Evolutionary conservation across 2,888 invertebrate genomes (phyloP), one percentile per base, ranked within the genome.

Genomic region (Isotomurus palustris): DNA sequence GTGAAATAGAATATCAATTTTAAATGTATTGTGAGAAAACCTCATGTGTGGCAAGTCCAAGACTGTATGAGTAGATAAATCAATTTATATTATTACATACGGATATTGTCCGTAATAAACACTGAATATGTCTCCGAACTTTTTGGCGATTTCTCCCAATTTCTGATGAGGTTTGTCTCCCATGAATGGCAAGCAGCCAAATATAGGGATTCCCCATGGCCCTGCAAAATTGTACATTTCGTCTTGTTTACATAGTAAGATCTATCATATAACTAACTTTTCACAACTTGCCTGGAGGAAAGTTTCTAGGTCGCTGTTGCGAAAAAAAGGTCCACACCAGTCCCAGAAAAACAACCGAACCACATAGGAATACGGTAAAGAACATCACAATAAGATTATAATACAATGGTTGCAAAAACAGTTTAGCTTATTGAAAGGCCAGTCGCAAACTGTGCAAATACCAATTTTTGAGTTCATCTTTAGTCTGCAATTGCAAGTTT

Each of bases 141-240:
- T 40, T n/a, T 61, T 60, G 22, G 56, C 64, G 6, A 66, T 21
- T 38, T 66, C 58, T 5, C 64, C 53, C 3, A 66, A 38, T 17
- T 55, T 53, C n/a, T 49, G 14, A 48, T 67, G 64, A 2, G 67
- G 67, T 4, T 19, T 17, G 17, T 36, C 12, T 14, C 58, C 60
- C 44, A 67, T 44, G 50, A 61, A 67, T 10, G 67, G 67, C 3
- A 64, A 43, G 50, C 60, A 56, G 2, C 66, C 66, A 12, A 66
- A 36, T 14, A 66, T 35, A 8, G 66, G 66, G 21, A 62, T 54
- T 8, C 60, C 60, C 10, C 53, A 44, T 4, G 66, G 66, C 22
- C 66, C 66, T 66, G n/a, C 2, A 28, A 50, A 27, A 32, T 8
- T 41, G 4, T 36, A 44, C 12, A 6, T 17, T 27, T 27, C 6